Conservation (phyloP, 2,888 invertebrate species). For the Serripes groenlandicus region DNA sequence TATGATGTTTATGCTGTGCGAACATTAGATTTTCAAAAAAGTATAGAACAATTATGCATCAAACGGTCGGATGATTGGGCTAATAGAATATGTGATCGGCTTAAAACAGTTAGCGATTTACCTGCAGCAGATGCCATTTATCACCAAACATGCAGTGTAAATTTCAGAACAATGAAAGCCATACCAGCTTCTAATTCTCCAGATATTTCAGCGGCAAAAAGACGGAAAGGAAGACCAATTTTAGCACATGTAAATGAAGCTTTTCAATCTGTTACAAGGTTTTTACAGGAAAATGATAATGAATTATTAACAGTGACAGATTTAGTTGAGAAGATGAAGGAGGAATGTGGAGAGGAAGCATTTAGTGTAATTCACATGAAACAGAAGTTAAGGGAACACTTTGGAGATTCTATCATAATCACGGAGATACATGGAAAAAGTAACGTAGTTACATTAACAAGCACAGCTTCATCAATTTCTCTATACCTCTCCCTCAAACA, state of each 20-base stretch:
- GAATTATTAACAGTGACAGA: constrained; percentile 51
- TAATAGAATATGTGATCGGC: constrained; percentile 12
- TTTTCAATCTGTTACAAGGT: constrained; percentile 30
- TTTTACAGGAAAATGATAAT: constrained; percentile 41
- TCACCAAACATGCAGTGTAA: constrained; percentile 28
- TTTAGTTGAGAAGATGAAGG: constrained; percentile 38
- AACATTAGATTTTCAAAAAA: constrained; percentile 45
- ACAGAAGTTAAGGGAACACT: constrained; percentile 57
- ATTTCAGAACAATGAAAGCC: background rate
- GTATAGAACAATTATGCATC: constrained; percentile 24
- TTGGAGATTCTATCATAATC: constrained; percentile 58
- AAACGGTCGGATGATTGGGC: constrained; percentile 71
- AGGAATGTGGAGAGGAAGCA: constrained; percentile 25
- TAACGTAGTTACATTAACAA: constrained; percentile 60
- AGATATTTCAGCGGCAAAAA: background rate
- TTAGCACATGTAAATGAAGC: constrained; percentile 19
- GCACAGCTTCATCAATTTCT: constrained; percentile 48
- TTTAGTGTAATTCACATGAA: constrained; percentile 57
- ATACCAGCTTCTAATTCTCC: background rate
- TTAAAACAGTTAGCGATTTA: constrained; percentile 32
- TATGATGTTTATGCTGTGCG: constrained; percentile 27
- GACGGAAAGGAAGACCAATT: constrained; percentile 10
- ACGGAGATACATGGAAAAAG: constrained; percentile 58
- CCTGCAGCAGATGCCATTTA: constrained; percentile 44
- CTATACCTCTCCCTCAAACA: too few relatives aligned